Conservation (phyloP, 2,113 vertebrate genomes). For the Atherinomorus stipes region DNA sequence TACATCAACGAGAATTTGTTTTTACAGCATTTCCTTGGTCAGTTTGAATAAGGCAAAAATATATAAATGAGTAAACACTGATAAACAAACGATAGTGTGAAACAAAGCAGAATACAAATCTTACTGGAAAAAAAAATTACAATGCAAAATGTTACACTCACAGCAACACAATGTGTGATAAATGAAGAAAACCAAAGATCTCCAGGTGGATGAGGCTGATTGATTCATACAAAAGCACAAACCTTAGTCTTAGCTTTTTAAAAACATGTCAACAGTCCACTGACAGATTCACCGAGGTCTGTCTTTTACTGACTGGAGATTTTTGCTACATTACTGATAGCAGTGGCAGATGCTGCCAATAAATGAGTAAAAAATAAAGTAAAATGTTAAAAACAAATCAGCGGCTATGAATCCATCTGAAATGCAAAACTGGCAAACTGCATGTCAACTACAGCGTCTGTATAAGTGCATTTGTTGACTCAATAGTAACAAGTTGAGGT, state of each 20-base stretch:
- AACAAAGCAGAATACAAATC: conserved; percentile 65
- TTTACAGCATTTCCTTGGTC: conserved; percentile 73
- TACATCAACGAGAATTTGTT: conserved; percentile 47
- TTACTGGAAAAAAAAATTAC: conserved; percentile 38
- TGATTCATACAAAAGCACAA: conserved; percentile 54
- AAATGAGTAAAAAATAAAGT: conserved; percentile 66
- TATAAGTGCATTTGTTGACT: conserved; percentile 70
- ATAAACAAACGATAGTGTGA: conserved; percentile 68
- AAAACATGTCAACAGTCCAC: conserved; percentile 44
- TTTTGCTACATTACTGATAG: conserved; percentile 64
- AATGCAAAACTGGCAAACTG: conserved; percentile 43
- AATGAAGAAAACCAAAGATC: conserved; percentile 39
- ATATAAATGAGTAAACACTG: conserved; percentile 63
- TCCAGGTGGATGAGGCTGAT: conserved; percentile 51
- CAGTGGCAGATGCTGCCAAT: conserved; percentile 86
- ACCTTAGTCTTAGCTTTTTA: conserved; percentile 47
- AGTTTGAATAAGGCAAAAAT: conserved; percentile 57
- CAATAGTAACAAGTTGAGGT: conserved; percentile 50
- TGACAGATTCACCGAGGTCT: conserved; percentile 40
- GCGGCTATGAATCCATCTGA: conserved; percentile 44
- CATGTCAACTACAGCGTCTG: conserved; percentile 40
- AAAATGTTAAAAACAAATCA: conserved; percentile 44
- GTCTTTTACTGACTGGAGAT: conserved; percentile 29
- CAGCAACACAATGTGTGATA: conserved; percentile 51
- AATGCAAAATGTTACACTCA: conserved; percentile 54